Evolutionary conservation across 2,888 invertebrate genomes (phyloP).

Genomic region (Ophioninae sp.): DNA sequence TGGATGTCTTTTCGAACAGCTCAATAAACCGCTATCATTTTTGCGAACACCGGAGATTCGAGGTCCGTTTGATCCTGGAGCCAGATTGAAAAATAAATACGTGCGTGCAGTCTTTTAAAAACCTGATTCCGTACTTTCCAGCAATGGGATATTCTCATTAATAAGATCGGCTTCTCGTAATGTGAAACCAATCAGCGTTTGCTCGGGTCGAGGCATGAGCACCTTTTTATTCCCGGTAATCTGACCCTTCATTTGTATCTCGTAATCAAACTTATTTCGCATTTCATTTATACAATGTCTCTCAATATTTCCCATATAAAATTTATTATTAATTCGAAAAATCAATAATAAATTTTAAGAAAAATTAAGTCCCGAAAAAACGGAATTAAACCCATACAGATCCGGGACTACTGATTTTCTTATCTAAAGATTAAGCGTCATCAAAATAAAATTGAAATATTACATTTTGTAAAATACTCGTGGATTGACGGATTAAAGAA

Average conservation of each 20-base stretch:
- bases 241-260: not conserved
- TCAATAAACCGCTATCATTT: not conserved
- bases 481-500: not conserved
- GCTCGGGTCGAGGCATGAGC: not conserved
- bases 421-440: not conserved
- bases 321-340: not conserved
- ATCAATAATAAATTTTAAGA: too few species aligned
- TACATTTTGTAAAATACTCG: not conserved
- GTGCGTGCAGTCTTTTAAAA: not conserved
- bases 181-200: not conserved
- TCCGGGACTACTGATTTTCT: not conserved
- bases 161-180: not conserved
- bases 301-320: not conserved
- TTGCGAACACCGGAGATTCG: not conserved
- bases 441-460: not conserved
- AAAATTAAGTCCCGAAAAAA: too few species aligned
- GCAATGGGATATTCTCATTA: not conserved
- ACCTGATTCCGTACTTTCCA: not conserved
- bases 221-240: not conserved
- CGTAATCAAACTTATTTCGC: not conserved
- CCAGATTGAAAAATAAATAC: not conserved
- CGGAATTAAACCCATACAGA: not conserved
- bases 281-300: not conserved
- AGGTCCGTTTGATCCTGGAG: not conserved
- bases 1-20: not conserved